Conservation (phyloP, 53 echinoderm and acorn worm species). For the Arbacia lixula region DNA sequence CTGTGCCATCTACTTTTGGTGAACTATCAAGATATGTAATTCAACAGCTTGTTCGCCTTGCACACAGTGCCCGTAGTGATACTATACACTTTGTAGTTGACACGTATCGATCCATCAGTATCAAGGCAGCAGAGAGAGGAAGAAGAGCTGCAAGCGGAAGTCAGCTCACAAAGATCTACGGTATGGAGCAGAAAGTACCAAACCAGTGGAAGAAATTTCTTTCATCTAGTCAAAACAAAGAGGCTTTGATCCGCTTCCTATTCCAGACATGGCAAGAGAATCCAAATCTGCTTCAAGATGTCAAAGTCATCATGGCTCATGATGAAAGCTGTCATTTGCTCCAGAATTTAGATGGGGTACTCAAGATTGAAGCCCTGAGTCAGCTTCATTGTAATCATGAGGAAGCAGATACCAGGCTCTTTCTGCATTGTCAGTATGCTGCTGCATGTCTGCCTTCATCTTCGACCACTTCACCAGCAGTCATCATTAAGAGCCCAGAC, state of each 20-base stretch:
- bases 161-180: conserved; percentile 29
- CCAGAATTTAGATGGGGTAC: background rate
- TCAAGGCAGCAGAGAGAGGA: conserved; percentile 56
- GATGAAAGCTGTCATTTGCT: background rate
- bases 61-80: conserved; percentile 5
- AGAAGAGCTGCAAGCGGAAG: conserved; percentile 57
- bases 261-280: background rate
- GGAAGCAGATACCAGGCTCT: conserved; percentile 69
- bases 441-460: conserved; percentile 17
- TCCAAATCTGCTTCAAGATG: background rate
- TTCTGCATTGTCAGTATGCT: conserved; percentile 51
- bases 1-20: conserved; percentile 50
- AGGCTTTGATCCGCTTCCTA: conserved; percentile 14
- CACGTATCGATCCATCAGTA: conserved; percentile 11
- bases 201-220: conserved; percentile 61
- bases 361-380: background rate
- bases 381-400: conserved; percentile 52
- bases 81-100: conserved; percentile 17
- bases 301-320: conserved; percentile 12
- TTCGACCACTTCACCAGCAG: conserved; percentile 4
- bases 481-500: conserved; percentile 59
- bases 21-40: conserved; percentile 44
- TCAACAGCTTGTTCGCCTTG: conserved; percentile 18
- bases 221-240: conserved; percentile 32
- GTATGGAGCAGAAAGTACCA: conserved; percentile 41